Conservation (phyloP, 2,888 invertebrate species). For the Cephus sareptanus region DNA sequence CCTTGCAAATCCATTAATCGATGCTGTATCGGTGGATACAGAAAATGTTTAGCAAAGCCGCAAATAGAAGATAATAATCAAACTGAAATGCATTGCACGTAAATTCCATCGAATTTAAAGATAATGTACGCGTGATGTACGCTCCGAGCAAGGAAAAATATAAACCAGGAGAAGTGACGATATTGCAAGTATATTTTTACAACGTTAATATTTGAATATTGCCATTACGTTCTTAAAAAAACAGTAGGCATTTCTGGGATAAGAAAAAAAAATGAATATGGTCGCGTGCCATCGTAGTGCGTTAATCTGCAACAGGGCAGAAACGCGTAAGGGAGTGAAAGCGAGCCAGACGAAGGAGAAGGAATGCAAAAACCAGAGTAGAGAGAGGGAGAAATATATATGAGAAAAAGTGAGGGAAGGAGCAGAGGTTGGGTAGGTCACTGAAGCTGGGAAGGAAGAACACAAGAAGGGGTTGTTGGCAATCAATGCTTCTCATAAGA, state of each 20-base stretch:
- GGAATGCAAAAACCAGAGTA: constrained; percentile 29
- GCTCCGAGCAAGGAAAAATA: background rate
- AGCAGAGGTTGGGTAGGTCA: background rate
- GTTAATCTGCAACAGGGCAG: constrained; percentile 1
- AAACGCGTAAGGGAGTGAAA: constrained; percentile 20
- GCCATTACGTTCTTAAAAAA: background rate
- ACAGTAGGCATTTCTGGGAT: constrained; percentile 13
- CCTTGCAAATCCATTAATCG: too few species aligned
- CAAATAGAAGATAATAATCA: too few species aligned
- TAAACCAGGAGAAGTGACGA: background rate
- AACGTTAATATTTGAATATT: background rate
- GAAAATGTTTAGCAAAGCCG: too few species aligned
- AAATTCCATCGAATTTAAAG: too few species aligned
- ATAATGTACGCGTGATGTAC: too few species aligned
- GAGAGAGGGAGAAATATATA: constrained; percentile 23
- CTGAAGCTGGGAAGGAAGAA: constrained; percentile 14
- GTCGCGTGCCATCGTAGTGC: constrained; percentile 18
- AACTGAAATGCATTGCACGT: too few species aligned
- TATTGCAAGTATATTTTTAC: background rate
- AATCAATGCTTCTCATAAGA: constrained; percentile 65
- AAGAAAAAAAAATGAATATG: constrained; percentile 9
- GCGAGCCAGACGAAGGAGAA: constrained; percentile 12
- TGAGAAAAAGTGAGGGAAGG: background rate
- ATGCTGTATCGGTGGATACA: too few species aligned
- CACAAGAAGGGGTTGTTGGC: constrained; percentile 58